Evolutionary conservation across 2,113 vertebrate species (phyloP).

Genomic region (Pseudonaja textilis): DNA sequence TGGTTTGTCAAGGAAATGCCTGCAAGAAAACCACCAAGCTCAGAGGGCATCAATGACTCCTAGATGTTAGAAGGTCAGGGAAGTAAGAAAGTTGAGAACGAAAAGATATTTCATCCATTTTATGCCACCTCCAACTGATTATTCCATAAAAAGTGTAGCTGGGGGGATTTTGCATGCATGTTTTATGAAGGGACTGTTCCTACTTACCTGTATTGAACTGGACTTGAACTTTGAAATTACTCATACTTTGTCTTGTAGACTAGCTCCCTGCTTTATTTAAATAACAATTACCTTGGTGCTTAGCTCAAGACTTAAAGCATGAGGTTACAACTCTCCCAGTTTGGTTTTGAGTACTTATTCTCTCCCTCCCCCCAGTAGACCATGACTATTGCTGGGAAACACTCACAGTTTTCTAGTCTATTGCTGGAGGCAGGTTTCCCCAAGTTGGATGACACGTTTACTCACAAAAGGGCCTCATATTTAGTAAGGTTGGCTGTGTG

Average conservation of each 20-base stretch:
- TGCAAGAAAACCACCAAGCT: background rate
- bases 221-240: background rate
- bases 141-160: background rate
- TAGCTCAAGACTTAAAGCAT: background rate
- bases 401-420: constrained; percentile 37
- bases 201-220: background rate
- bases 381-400: constrained; percentile 24
- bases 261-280: background rate
- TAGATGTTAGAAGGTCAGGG: background rate
- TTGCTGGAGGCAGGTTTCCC: constrained; percentile 38
- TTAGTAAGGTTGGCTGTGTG: constrained; percentile 37
- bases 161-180: background rate
- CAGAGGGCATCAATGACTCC: background rate
- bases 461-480: constrained; percentile 25
- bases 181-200: background rate
- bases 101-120: background rate
- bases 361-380: constrained; percentile 8
- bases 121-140: background rate
- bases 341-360: background rate
- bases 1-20: background rate
- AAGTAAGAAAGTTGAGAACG: background rate
- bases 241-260: background rate
- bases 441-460: constrained; percentile 38
- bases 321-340: background rate
- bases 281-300: constrained; percentile 9